Conservation (phyloP, 2,888 invertebrate species). For the Alcis repandata region DNA sequence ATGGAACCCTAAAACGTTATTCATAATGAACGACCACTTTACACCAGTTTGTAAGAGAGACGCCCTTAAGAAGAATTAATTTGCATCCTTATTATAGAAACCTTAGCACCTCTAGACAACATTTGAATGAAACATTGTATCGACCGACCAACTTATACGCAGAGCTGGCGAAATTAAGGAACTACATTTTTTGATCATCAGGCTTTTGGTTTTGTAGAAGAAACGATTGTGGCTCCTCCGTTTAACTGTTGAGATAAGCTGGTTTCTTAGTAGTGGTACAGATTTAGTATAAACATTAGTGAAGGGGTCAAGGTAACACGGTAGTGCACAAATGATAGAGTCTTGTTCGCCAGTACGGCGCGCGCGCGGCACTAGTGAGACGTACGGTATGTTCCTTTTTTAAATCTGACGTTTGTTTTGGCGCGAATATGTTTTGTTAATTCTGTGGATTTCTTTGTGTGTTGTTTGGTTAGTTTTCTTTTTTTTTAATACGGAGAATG, state of each 20-base stretch:
- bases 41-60: not conserved
- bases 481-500: not conserved
- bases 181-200: not conserved
- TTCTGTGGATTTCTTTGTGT: not conserved
- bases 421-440: slow-evolving; percentile 10
- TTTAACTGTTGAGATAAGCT: not conserved
- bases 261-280: slow-evolving; percentile 2
- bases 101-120: slow-evolving; percentile 8
- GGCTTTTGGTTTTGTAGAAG: not conserved
- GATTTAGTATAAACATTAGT: slow-evolving; percentile 31
- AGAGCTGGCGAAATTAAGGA: not conserved
- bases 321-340: slow-evolving; percentile 41
- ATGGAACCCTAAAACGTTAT: too few species aligned
- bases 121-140: slow-evolving; percentile 14
- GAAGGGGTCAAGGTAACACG: slow-evolving; percentile 50
- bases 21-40: too few species aligned
- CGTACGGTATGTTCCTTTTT: slow-evolving; percentile 54
- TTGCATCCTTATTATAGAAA: not conserved
- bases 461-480: not conserved
- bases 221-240: not conserved
- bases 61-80: not conserved
- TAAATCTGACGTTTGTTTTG: slow-evolving; percentile 22
- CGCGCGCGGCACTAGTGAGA: slow-evolving; percentile 50
- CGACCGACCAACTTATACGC: not conserved
- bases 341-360: slow-evolving; percentile 44